Evolutionary conservation across 2,797 vertebrate genomes (phyloP), one percentile per base, ranked within the genome.

Genomic region (Halcyon badia): DNA sequence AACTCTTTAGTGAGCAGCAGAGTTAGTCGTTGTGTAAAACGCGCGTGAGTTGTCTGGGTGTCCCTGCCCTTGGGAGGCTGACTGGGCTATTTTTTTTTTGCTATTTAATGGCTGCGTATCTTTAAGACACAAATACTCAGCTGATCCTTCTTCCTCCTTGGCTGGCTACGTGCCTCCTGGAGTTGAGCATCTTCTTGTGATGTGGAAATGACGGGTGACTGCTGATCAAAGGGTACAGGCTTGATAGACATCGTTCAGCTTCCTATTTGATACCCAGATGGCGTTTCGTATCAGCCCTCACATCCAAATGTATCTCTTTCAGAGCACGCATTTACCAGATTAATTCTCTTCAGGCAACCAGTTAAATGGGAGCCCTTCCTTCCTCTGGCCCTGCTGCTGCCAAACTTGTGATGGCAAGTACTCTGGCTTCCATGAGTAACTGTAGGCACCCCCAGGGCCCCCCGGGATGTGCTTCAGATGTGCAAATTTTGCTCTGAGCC

Each of bases 131-230:
- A 95, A 95, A 80, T 2, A 42, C 85, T 97, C 83, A 84, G 78
- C 79, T 89, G 89, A 78, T 93, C 60, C 81, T 61, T 70, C 85
- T 70, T 77, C 46, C 84, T 92, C 86, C 93, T 77, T 52, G 96
- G 87, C 94, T 96, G 95, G 42, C 37, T 90, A 44, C 41, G 64
- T 90, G 84, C 89, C 94, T 96, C 37, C 83, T 89, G 94, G 93
- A 87, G 94, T 7, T 79, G 94, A 96, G 94, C 89, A 93, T 95
- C 87, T 57, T 66, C 66, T 86, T 96, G 94, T 95, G 97, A 96
- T 96, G 96, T 96, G 97, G 57, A 94, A 97, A 97, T 93, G 96
- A 69, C 2, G 10, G 83, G 93, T 94, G 96, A 84, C 95, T 97
- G 78, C 75, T 71, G 83, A 96, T 97, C 95, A 97, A 95, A 97